phyloP scores from a whole-genome alignment of 2,888 invertebrate species.

The Orthosia gothica region DNA sequence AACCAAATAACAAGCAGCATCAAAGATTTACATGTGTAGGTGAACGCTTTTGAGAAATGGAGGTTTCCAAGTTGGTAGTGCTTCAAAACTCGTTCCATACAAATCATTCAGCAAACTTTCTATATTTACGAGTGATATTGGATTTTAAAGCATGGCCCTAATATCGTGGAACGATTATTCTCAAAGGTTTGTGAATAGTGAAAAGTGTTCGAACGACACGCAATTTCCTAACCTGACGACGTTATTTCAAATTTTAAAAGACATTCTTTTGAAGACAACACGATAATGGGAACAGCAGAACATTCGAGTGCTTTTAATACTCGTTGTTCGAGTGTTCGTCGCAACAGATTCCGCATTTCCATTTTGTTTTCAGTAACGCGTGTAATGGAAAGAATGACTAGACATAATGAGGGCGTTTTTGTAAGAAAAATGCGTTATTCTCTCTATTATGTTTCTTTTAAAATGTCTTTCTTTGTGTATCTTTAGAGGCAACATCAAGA shows the following conservation, averaged over 20 bases:
- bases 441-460: too few species aligned
- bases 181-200: slow-evolving; percentile 36
- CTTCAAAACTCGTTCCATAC: slow-evolving; percentile 66
- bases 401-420: too few species aligned
- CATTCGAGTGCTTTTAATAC: slow-evolving; percentile 67
- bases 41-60: slow-evolving; percentile 65
- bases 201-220: slow-evolving; percentile 34
- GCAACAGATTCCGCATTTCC: too few species aligned
- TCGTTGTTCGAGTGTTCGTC: slow-evolving; percentile 55
- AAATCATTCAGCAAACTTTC: slow-evolving; percentile 61
- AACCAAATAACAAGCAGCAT: slow-evolving; percentile 54
- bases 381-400: too few species aligned
- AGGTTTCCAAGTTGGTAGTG: slow-evolving; percentile 49
- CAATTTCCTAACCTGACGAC: slow-evolving; percentile 43
- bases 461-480: too few species aligned
- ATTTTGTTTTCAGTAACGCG: too few species aligned
- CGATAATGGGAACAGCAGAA: slow-evolving; percentile 53
- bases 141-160: slow-evolving; percentile 26
- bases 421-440: too few species aligned
- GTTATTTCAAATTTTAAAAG: slow-evolving; percentile 51
- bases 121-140: too few species aligned
- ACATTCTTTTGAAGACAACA: slow-evolving; percentile 50
- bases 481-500: too few species aligned
- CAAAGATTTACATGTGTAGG: slow-evolving; percentile 64
- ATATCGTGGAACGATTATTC: slow-evolving; percentile 5